phyloP scores from a whole-genome alignment of 2,113 vertebrate species.

The Sapajus apella region DNA sequence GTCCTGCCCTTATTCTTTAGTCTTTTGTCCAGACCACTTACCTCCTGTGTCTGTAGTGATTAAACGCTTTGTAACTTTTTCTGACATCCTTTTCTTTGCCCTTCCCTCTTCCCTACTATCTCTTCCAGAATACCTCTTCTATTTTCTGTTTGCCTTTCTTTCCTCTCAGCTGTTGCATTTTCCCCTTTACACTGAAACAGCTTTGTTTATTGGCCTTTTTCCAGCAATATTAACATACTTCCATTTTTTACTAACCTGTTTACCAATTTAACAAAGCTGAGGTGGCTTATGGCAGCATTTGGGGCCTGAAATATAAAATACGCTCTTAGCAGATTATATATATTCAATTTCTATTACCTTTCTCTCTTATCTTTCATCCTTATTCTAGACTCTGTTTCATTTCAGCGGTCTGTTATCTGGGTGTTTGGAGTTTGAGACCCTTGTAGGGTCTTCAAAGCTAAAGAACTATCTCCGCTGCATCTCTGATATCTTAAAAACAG shows the following conservation, averaged over 20 bases:
- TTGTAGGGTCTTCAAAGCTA: not conserved
- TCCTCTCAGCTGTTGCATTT: not conserved
- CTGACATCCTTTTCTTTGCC: not conserved
- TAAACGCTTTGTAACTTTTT: not conserved
- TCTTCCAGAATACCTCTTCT: not conserved
- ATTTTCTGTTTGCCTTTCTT: not conserved
- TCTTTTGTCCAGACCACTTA: not conserved
- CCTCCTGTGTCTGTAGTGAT: constrained; percentile 11
- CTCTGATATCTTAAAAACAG: not conserved
- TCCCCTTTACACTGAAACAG: not conserved
- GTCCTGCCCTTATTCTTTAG: not conserved
- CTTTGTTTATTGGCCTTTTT: not conserved
- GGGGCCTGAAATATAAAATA: not conserved
- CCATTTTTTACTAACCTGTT: not conserved
- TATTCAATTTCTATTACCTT: not conserved
- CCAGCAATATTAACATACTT: not conserved
- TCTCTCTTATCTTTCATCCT: not conserved
- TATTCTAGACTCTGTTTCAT: not conserved
- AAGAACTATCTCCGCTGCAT: not conserved
- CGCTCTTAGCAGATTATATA: not conserved
- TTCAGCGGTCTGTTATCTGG: not conserved
- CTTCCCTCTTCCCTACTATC: not conserved
- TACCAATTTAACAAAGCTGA: not conserved
- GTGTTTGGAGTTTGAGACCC: not conserved
- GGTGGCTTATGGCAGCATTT: not conserved